Evolutionary conservation across 2,888 invertebrate species (phyloP).

Genomic region (Zaprionus obscuricornis): DNA sequence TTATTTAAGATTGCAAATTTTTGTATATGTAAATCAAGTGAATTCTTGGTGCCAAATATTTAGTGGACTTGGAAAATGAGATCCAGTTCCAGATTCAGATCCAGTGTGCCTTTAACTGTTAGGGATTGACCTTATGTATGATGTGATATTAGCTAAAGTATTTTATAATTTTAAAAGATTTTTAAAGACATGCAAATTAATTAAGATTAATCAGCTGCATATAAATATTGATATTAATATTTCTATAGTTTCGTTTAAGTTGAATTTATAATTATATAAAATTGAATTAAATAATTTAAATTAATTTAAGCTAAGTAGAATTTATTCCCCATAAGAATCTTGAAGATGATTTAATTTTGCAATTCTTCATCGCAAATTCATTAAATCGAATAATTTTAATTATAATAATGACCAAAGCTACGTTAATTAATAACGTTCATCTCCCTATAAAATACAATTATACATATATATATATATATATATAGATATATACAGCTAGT

Average conservation of each 20-base stretch:
- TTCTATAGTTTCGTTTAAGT: too few species aligned
- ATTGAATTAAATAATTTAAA: too few species aligned
- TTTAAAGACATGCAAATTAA: slow-evolving; percentile 43
- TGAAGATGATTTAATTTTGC: too few species aligned
- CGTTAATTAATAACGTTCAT: slow-evolving; percentile 24
- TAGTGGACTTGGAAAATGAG: slow-evolving; percentile 45
- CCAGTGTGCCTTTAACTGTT: slow-evolving; percentile 60
- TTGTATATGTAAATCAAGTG: slow-evolving; percentile 73
- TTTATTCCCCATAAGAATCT: too few species aligned
- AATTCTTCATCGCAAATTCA: too few species aligned
- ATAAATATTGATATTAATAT: too few species aligned
- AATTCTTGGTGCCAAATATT: slow-evolving; percentile 83
- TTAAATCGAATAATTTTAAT: too few species aligned
- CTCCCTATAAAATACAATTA: slow-evolving; percentile 11
- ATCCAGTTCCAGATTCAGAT: slow-evolving; percentile 29
- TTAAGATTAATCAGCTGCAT: too few species aligned
- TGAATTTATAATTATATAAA: too few species aligned
- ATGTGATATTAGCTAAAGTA: slow-evolving; percentile 68
- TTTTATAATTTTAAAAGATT: slow-evolving; percentile 14
- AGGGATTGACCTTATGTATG: slow-evolving; percentile 63
- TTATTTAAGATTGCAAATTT: slow-evolving; percentile 16
- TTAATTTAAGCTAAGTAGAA: too few species aligned
- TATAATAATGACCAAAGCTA: slow-evolving; percentile 55
- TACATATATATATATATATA: too few species aligned
- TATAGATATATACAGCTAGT: slow-evolving; percentile 52